phyloP scores from a whole-genome alignment of 2,113 vertebrate species.

The Corythaixoides concolor region DNA sequence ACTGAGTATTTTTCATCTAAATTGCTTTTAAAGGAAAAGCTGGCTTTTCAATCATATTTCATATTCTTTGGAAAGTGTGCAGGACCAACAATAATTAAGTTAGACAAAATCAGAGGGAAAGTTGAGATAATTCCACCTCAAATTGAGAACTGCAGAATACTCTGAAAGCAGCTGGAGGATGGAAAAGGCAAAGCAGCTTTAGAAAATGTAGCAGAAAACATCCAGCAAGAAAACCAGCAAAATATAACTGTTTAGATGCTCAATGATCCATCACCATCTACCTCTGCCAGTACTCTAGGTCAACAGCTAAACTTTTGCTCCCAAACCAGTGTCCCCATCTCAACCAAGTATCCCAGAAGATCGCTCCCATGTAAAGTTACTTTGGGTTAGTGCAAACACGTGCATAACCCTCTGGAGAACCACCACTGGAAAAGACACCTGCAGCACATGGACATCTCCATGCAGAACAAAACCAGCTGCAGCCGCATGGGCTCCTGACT shows the following conservation, averaged over 20 bases:
- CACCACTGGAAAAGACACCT: not conserved
- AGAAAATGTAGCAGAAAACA: not conserved
- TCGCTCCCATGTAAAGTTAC: not conserved
- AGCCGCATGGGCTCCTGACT: not conserved
- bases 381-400: not conserved
- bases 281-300: not conserved
- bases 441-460: not conserved
- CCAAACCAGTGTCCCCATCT: not conserved
- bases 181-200: not conserved
- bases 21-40: not conserved
- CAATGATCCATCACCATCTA: not conserved
- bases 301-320: not conserved
- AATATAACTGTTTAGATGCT: not conserved
- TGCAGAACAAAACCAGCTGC: not conserved
- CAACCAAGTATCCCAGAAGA: not conserved
- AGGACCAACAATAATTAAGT: not conserved
- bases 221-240: not conserved
- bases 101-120: constrained; percentile 11
- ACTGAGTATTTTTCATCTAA: not conserved
- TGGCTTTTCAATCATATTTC: not conserved
- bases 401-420: not conserved
- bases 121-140: not conserved
- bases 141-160: not conserved
- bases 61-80: not conserved
- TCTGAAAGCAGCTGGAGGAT: not conserved